Conservation (phyloP, 2,888 invertebrate genomes). For the Petrolisthes manimaculis region DNA sequence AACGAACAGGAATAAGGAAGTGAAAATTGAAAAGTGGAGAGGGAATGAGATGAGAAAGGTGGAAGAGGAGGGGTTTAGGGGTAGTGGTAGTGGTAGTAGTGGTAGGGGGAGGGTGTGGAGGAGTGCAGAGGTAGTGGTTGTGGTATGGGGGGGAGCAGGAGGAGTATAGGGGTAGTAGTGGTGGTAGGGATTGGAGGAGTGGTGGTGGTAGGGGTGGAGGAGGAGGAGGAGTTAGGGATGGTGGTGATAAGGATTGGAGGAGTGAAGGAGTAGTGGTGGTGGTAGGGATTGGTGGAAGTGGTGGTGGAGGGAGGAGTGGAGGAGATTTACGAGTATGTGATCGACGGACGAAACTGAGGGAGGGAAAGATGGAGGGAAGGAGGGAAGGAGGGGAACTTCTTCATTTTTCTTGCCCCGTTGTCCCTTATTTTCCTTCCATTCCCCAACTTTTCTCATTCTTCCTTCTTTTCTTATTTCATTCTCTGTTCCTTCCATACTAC, state of each 20-base stretch:
- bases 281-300: background rate
- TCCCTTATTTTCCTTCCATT: background rate
- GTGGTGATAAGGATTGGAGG: background rate
- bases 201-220: conserved; percentile 1
- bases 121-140: background rate
- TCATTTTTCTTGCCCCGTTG: background rate
- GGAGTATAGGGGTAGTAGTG: background rate
- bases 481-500: background rate
- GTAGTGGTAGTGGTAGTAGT: background rate
- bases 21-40: background rate
- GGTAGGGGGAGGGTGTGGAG: conserved; percentile 22
- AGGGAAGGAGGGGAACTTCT: background rate
- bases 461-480: background rate
- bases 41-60: background rate
- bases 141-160: background rate
- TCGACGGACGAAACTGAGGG: background rate
- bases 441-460: background rate
- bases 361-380: background rate
- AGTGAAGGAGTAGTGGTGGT: background rate
- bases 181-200: background rate
- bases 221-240: background rate
- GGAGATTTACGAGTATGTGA: background rate
- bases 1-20: background rate
- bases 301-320: background rate
- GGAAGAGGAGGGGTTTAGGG: conserved; percentile 5